Conservation (phyloP, 2,113 vertebrate genomes). For the Nannobrachium achirus region DNA sequence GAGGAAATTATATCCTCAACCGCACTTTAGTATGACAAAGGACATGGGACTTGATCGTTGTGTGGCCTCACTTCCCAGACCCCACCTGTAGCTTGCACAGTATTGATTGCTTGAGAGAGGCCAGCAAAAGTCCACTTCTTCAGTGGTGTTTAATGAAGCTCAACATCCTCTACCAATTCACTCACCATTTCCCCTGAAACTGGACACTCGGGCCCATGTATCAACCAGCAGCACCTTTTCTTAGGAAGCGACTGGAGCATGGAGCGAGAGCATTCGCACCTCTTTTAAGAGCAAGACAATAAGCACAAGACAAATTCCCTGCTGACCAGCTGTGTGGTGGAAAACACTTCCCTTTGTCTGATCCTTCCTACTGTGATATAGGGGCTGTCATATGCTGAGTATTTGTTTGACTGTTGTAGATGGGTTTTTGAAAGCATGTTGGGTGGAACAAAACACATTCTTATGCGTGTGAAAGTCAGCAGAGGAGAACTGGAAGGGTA, state of each 20-base stretch:
- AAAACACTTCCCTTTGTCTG: constrained; percentile 44
- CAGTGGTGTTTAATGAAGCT: constrained; percentile 83
- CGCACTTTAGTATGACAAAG: not conserved
- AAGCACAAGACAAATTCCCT: constrained; percentile 29
- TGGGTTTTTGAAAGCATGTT: constrained; percentile 58
- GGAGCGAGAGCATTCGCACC: constrained; percentile 68
- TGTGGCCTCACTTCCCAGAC: not conserved
- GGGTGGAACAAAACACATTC: constrained; percentile 62
- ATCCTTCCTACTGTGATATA: constrained; percentile 50
- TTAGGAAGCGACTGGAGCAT: constrained; percentile 78
- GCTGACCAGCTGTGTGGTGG: constrained; percentile 62
- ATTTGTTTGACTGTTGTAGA: constrained; percentile 58
- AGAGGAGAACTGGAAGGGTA: constrained; percentile 35
- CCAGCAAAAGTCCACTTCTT: constrained; percentile 51
- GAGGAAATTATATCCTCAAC: not conserved
- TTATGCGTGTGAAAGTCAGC: constrained; percentile 52
- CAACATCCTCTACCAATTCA: constrained; percentile 69
- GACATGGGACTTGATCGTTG: not conserved
- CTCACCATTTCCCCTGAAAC: constrained; percentile 81
- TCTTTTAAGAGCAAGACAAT: constrained; percentile 61
- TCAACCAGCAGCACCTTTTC: constrained; percentile 80
- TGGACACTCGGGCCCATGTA: constrained; percentile 75
- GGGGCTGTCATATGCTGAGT: constrained; percentile 61
- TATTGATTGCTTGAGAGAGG: constrained; percentile 26
- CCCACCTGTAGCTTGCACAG: constrained; percentile 46